phyloP scores from a whole-genome alignment of 2,113 vertebrate genomes.

The Pseudonaja textilis region DNA sequence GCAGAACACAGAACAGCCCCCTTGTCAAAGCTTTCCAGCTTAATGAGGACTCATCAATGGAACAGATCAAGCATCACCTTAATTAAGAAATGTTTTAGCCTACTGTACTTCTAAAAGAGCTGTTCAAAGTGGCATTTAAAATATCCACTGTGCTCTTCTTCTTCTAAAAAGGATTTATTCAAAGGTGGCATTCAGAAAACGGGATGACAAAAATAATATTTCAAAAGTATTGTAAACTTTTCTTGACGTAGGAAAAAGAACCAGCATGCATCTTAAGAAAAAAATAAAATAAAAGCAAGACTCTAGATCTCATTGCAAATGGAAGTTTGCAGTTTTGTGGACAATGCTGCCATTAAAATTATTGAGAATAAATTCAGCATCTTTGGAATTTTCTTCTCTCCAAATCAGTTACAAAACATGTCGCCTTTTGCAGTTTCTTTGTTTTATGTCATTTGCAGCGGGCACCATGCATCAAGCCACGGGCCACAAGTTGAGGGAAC shows the following conservation, averaged over 20 bases:
- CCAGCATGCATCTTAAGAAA: neutral
- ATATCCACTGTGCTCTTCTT: neutral
- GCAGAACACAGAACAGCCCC: neutral
- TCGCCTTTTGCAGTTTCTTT: neutral
- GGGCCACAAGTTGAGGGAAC: neutral
- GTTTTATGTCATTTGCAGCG: neutral
- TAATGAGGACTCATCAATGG: neutral
- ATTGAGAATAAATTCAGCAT: neutral
- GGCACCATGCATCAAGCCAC: neutral
- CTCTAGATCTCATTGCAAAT: neutral
- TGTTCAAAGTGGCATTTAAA: neutral
- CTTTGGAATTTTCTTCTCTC: neutral
- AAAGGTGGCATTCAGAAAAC: neutral
- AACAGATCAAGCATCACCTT: neutral
- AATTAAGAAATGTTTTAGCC: neutral
- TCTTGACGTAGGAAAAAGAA: neutral
- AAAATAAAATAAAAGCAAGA: neutral
- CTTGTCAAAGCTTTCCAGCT: neutral
- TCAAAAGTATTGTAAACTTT: neutral
- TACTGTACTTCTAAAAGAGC: neutral
- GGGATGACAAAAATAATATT: neutral
- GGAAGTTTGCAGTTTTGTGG: neutral
- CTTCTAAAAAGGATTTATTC: neutral
- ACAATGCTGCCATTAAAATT: neutral
- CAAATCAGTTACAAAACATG: neutral